Conservation (phyloP, 2,797 vertebrate genomes). For the Lagodon rhomboides region DNA sequence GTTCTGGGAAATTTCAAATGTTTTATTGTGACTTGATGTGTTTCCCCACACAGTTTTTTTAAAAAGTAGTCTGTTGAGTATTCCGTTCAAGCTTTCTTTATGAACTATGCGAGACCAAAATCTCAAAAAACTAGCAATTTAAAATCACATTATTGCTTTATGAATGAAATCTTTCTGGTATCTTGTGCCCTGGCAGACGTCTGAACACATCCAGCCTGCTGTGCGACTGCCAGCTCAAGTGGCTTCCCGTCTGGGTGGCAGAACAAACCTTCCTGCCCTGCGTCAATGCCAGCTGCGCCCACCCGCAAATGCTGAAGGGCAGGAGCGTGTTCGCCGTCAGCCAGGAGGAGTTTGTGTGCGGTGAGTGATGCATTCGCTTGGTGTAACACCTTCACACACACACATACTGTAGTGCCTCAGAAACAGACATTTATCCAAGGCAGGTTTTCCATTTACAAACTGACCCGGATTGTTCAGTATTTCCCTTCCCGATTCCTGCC, state of each 20-base stretch:
- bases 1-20: not conserved
- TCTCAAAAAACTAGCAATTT: not conserved
- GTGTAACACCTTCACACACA: conserved; percentile 41
- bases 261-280: conserved; percentile 92
- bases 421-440: conserved; percentile 42
- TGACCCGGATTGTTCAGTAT: conserved; percentile 64
- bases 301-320: conserved; percentile 95
- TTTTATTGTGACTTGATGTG: not conserved
- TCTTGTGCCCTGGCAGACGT: conserved; percentile 82
- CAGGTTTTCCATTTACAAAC: conserved; percentile 70
- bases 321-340: conserved; percentile 91
- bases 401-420: conserved; percentile 31
- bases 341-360: conserved; percentile 95
- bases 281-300: conserved; percentile 95
- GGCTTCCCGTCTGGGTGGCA: conserved; percentile 95
- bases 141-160: not conserved
- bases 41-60: not conserved
- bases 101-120: not conserved
- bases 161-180: conserved; percentile 14
- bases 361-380: conserved; percentile 85
- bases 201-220: conserved; percentile 97
- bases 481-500: conserved; percentile 44
- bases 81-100: not conserved
- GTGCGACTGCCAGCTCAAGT: conserved; percentile 98
- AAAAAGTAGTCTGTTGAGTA: not conserved